phyloP scores from a whole-genome alignment of 1,140 invertebrate species.

The Trachymyrmex cornetzi region DNA sequence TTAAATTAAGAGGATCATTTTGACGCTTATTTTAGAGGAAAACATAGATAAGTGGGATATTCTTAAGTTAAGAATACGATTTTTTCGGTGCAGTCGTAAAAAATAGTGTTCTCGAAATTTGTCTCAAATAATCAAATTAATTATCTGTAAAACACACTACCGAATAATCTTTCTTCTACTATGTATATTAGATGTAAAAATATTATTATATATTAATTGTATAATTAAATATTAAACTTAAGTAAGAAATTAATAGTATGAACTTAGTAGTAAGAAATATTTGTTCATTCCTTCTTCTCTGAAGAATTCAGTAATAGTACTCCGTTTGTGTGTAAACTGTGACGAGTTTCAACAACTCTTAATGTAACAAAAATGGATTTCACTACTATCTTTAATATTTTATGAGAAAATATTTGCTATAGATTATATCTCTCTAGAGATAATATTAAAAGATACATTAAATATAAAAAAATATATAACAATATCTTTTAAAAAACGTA shows the following conservation, averaged over 20 bases:
- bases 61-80: too few relatives aligned
- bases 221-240: slow-evolving; percentile 1
- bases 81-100: neutral
- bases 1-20: too few relatives aligned
- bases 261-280: neutral
- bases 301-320: neutral
- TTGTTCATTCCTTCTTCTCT: neutral
- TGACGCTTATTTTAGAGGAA: too few relatives aligned
- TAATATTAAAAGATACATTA: neutral
- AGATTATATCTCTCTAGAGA: neutral
- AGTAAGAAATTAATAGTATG: neutral
- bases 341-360: neutral
- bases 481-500: neutral
- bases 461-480: neutral
- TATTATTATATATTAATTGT: neutral
- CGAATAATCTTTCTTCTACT: neutral
- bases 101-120: neutral
- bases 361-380: slow-evolving; percentile 5
- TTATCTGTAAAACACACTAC: neutral
- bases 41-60: too few relatives aligned
- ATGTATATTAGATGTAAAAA: neutral
- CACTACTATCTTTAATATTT: neutral
- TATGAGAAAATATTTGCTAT: neutral
- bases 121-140: neutral
- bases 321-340: neutral